Base-by-base conservation (phyloP, 2,888 invertebrate genomes). In the Macrophya annulata region DNA sequence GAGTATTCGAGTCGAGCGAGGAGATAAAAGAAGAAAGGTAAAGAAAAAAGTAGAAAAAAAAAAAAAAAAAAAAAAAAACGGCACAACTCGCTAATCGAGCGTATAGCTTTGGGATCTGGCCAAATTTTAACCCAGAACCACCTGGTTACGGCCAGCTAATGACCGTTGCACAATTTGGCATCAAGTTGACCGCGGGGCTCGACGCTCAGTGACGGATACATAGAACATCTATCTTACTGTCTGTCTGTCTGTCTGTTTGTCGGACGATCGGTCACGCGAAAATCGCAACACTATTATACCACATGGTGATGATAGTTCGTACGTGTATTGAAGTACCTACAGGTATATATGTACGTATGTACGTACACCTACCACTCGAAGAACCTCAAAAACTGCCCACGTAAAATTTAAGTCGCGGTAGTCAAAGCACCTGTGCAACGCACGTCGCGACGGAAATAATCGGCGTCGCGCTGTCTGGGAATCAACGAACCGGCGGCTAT, bases 401-500 rank as follows among this genome's bases (percentile, higher is more conserved):
- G 40, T 15, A 85, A 43, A 62, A 31, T 68, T 76, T 55, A 59
- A 48, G 76, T 74, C 55, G 51, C 51, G 72, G 31, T n/a, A 71
- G 48, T 72, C 72, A 25, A 82, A 86, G 87, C 87, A 87, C 88
- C 88, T 88, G 88, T 84, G 83, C 84, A 86, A 65, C 86, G 88
- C 12, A 87, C 85, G 87, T 88, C 86, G 87, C 87, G 89, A 90
- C 91, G 89, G 89, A 91, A 92, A 92, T 92, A 92, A 91, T 91
- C 90, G 91, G 92, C 92, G 92, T 91, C 92, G 91, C 90, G 92
- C 92, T 90, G 92, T 92, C 92, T 92, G 91, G 82, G 88, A 87
- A 87, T 87, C 88, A 86, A 87, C 68, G 48, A 68, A 68, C 68
- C 83, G 71, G 62, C 25, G 59, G 43, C 81, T 81, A 9, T 21